phyloP scores from a whole-genome alignment of 2,888 invertebrate species.

The Heliconius cydno region DNA sequence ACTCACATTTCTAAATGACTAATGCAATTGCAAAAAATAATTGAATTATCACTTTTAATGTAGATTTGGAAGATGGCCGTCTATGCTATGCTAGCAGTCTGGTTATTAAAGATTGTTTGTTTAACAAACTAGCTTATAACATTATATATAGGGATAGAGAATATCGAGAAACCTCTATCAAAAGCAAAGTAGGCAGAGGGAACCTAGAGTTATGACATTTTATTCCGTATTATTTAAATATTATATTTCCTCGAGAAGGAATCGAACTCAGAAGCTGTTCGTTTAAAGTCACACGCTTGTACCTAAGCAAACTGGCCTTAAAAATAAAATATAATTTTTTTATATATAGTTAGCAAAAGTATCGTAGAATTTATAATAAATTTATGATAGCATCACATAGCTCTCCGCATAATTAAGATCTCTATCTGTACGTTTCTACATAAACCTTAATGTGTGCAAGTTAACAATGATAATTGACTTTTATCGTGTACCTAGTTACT shows the following conservation, averaged over 20 bases:
- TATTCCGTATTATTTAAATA: too few species aligned
- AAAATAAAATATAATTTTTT: background rate
- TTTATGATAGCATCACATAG: constrained; percentile 18
- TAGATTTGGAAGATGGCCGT: background rate
- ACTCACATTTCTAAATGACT: constrained; percentile 41
- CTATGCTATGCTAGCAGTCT: background rate
- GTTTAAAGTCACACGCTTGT: too few species aligned
- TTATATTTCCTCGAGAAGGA: too few species aligned
- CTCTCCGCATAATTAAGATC: constrained; percentile 39
- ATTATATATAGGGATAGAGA: too few species aligned
- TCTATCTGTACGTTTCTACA: constrained; percentile 37
- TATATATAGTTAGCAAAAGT: constrained; percentile 14
- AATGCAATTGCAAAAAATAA: constrained; percentile 38
- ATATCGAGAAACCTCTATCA: too few species aligned
- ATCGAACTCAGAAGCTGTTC: too few species aligned
- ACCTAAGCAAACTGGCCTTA: too few species aligned
- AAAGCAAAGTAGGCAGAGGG: too few species aligned
- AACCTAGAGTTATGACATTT: too few species aligned
- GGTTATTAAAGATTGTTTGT: background rate
- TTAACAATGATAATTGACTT: constrained; percentile 27
- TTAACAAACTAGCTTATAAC: too few species aligned
- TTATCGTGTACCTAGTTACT: constrained; percentile 19
- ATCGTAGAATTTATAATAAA: constrained; percentile 11
- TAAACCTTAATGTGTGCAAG: constrained; percentile 38
- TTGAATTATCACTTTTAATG: background rate